A percentile compares a stretch with the other conserved stretches of the same genome.
phyloP scores from a whole-genome alignment of 1,140 invertebrate genomes.

The Dendroctonus valens region DNA sequence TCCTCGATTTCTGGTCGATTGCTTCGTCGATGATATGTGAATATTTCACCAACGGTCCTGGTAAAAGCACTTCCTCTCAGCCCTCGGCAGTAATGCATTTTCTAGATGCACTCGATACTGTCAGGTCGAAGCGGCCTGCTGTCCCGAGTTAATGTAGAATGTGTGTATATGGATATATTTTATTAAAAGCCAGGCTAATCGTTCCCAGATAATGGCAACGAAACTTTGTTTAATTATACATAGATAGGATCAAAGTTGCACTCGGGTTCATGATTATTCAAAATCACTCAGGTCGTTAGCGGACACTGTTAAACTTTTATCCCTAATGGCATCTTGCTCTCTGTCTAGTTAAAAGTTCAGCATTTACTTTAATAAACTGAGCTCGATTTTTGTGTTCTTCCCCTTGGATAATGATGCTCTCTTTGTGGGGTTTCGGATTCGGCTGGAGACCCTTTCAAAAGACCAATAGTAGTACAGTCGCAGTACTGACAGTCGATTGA shows the following conservation, averaged over 20 bases:
- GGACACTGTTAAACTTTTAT: constrained; percentile 20
- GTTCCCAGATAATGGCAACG: constrained; percentile 30
- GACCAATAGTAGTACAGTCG: too few species aligned
- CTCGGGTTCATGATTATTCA: constrained; percentile 28
- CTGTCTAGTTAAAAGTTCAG: constrained; percentile 13
- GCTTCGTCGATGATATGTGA: too few species aligned
- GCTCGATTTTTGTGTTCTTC: too few species aligned
- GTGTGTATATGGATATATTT: constrained; percentile 42
- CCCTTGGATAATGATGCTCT: too few species aligned
- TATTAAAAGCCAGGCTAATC: constrained; percentile 37
- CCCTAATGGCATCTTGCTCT: constrained; percentile 9
- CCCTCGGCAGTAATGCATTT: constrained; percentile 38
- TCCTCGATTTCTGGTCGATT: too few species aligned
- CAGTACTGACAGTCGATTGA: too few species aligned
- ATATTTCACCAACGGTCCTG: not conserved
- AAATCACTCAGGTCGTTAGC: constrained; percentile 21
- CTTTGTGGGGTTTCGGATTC: too few species aligned
- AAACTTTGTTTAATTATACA: constrained; percentile 32
- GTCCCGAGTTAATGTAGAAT: constrained; percentile 38
- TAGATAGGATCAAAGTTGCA: constrained; percentile 27
- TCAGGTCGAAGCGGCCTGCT: constrained; percentile 32
- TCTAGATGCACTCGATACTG: constrained; percentile 39
- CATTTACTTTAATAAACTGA: not conserved
- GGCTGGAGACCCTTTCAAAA: too few species aligned
- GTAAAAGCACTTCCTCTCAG: constrained; percentile 37